A percentile compares a stretch with the other conserved stretches of the same genome.
Evolutionary conservation across 2,888 invertebrate genomes (phyloP).

Genomic region (Monochamus alternatus): DNA sequence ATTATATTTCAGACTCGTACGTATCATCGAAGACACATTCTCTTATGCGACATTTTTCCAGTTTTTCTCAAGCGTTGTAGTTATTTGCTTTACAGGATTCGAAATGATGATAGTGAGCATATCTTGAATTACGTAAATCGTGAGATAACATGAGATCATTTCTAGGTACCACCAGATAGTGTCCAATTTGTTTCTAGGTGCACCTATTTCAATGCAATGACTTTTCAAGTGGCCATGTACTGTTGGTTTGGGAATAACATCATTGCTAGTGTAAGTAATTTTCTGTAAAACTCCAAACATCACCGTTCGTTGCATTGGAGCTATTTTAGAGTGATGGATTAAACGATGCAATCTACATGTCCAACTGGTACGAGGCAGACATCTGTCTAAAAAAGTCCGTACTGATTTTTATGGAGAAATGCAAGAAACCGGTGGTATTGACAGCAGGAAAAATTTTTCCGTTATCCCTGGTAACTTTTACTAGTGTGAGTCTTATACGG

Average conservation of each 20-base stretch:
- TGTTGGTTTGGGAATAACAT: slow-evolving; percentile 34
- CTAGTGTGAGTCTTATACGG: slow-evolving; percentile 9
- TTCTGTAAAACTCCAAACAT: neutral
- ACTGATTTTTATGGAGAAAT: slow-evolving; percentile 32
- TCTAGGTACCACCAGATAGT: slow-evolving; percentile 4
- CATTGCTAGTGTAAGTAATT: slow-evolving; percentile 23
- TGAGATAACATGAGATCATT: neutral
- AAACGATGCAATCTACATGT: slow-evolving; percentile 24
- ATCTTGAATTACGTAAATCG: neutral
- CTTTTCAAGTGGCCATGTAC: slow-evolving; percentile 23
- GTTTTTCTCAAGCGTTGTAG: slow-evolving; percentile 49
- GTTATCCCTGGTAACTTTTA: slow-evolving; percentile 17
- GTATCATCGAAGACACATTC: slow-evolving; percentile 44
- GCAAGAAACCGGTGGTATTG: slow-evolving; percentile 22
- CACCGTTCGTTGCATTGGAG: neutral
- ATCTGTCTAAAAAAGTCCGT: slow-evolving; percentile 14
- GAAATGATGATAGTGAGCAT: slow-evolving; percentile 46
- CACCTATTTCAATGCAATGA: slow-evolving; percentile 13
- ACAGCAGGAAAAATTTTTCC: slow-evolving; percentile 24
- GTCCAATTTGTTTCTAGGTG: slow-evolving; percentile 17
- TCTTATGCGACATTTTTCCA: slow-evolving; percentile 46
- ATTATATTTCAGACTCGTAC: slow-evolving; percentile 11
- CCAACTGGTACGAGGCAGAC: slow-evolving; percentile 33
- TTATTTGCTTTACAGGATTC: slow-evolving; percentile 50
- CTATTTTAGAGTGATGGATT: slow-evolving; percentile 30